Evolutionary conservation across 2,888 invertebrate genomes (phyloP).

Genomic region (Cremastinae sp.): DNA sequence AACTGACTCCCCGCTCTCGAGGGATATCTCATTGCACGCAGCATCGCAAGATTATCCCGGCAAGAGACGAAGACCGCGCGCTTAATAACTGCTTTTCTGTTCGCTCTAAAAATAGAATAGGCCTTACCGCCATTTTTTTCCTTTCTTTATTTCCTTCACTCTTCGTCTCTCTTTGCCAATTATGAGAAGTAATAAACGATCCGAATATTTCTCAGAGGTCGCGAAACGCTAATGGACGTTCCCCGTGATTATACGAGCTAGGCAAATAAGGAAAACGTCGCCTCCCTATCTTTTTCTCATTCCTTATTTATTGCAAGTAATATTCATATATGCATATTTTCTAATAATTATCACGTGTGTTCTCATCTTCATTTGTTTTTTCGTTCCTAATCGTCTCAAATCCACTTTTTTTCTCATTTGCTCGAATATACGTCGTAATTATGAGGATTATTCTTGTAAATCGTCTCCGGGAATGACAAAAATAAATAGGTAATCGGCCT

Average conservation of each 20-base stretch:
- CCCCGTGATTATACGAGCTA: conserved; percentile 3
- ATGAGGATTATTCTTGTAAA: too few species aligned
- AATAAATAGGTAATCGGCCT: not conserved
- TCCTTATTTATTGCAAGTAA: too few species aligned
- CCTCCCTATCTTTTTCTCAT: not conserved
- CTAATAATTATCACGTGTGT: too few species aligned
- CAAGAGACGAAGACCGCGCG: conserved; percentile 17
- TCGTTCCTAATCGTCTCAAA: too few species aligned
- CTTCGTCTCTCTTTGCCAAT: conserved; percentile 30
- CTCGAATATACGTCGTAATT: too few species aligned
- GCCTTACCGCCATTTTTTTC: conserved; percentile 11
- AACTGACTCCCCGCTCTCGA: conserved; percentile 40
- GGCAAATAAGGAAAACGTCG: conserved; percentile 8
- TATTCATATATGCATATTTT: too few species aligned
- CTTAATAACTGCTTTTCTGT: conserved; percentile 44
- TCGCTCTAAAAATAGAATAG: conserved; percentile 58
- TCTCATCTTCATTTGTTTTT: too few species aligned
- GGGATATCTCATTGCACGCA: conserved; percentile 33
- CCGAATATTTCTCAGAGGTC: conserved; percentile 35
- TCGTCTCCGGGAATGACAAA: too few species aligned
- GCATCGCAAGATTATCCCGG: conserved; percentile 28
- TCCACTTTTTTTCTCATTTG: too few species aligned
- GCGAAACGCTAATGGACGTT: not conserved
- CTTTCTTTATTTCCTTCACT: not conserved
- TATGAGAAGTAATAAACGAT: conserved; percentile 36